Percentiles rank a stretch among this genome's conserved stretches.
phyloP scores from a whole-genome alignment of 2,797 vertebrate species.

The Paedocypris micromegethes region DNA sequence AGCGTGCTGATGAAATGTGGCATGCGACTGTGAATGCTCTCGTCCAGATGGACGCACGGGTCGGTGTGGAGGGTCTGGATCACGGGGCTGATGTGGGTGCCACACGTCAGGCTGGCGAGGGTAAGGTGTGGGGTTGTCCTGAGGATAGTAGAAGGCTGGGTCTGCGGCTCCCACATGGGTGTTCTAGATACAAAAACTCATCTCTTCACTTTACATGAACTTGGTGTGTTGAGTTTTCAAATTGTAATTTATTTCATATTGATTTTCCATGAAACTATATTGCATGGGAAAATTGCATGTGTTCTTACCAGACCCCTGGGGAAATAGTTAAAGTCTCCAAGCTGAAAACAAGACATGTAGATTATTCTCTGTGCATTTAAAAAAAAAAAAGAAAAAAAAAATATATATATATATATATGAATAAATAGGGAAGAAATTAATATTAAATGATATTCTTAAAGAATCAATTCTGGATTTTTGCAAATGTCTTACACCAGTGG shows the following conservation, averaged over 20 bases:
- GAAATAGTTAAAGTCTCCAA: constrained; percentile 73
- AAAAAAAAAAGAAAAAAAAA: too few species aligned
- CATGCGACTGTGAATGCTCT: too few species aligned
- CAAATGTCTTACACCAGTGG: too few species aligned
- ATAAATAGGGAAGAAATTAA: too few species aligned
- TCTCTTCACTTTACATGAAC: not conserved
- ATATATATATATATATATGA: too few species aligned
- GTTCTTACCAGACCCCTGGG: constrained; percentile 58
- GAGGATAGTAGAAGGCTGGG: constrained; percentile 64
- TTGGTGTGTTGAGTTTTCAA: too few species aligned
- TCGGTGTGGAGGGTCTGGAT: constrained; percentile 36
- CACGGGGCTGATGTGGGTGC: constrained; percentile 31
- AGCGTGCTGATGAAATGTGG: too few species aligned
- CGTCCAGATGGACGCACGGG: too few species aligned
- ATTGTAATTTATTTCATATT: too few species aligned
- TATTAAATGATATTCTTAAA: too few species aligned
- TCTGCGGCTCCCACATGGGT: constrained; percentile 76
- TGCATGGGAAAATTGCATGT: not conserved
- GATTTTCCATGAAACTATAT: too few species aligned
- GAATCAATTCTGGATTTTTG: too few species aligned
- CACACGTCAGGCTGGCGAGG: constrained; percentile 6
- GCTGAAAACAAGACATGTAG: constrained; percentile 63
- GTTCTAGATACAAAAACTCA: constrained; percentile 59
- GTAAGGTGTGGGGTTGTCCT: constrained; percentile 45
- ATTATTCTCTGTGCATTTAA: not conserved